These are phyloP conservation scores for Cancer borealis DNA, from an alignment of 2,888 invertebrate species.

Conservation along the genomic window DNA sequence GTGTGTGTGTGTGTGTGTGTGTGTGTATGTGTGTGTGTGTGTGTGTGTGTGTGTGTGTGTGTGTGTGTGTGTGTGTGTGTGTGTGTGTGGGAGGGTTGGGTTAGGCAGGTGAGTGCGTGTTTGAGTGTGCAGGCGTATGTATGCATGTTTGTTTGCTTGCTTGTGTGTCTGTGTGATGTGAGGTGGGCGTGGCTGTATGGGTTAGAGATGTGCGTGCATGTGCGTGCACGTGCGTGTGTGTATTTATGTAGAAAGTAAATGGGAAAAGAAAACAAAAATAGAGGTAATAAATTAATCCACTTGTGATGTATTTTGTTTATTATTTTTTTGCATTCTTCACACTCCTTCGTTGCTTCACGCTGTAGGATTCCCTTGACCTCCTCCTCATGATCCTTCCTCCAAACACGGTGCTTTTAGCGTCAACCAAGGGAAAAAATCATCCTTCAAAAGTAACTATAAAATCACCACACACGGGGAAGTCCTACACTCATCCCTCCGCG, in stretches of 20 bases:
- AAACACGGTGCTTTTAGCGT: too few relatives aligned
- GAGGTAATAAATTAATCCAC: too few relatives aligned
- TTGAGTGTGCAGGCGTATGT: neutral
- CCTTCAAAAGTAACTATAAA: too few relatives aligned
- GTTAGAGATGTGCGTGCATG: neutral
- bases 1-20: conserved; percentile 46
- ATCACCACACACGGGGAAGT: neutral
- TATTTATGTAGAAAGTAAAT: too few relatives aligned
- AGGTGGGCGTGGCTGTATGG: neutral
- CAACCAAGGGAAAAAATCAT: too few relatives aligned
- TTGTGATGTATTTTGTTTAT: too few relatives aligned
- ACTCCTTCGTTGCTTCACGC: too few relatives aligned
- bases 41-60: neutral
- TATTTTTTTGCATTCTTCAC: too few relatives aligned
- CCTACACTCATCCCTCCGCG: neutral
- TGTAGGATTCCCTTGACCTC: too few relatives aligned
- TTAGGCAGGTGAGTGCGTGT: neutral
- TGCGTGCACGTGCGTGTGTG: conserved; percentile 17
- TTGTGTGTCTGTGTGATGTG: neutral
- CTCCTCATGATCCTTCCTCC: too few relatives aligned
- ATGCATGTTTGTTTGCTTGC: neutral
- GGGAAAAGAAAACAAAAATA: too few relatives aligned
- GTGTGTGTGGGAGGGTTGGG: neutral
- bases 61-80: conserved; percentile 25
- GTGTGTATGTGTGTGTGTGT: conserved; percentile 8